Evolutionary conservation across 2,888 invertebrate species (phyloP), one percentile per base, ranked within the genome.

Genomic region (Platypus cylindrus): DNA sequence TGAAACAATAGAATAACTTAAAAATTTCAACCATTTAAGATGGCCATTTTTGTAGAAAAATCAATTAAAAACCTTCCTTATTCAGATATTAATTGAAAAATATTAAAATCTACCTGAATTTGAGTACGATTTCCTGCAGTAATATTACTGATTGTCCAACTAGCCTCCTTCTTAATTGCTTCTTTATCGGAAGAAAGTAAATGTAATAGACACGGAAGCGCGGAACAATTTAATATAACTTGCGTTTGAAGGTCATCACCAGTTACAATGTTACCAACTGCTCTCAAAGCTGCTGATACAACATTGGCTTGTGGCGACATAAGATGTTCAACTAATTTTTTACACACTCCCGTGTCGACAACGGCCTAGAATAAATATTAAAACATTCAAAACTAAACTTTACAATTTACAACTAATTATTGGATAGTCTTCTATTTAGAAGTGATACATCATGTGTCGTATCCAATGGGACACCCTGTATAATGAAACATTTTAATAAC

Each of bases 251-350:
- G 72, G 61, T 95, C 95, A 62, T 93, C 90, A 3, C 95, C 95
- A 1, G 95, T 95, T 29, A 95, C 94, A 48, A 97, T 91, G 62
- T 97, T 97, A 28, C 95, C 95, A 3, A 94, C 91, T n/a, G 94
- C 94, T 34, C 95, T 70, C 38, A 97, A 60, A 4, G 94, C 94
- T 22, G 95, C 94, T 11, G 87, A 85, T 5, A 86, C 80, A 12
- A 93, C 90, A 41, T 77, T 82, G 37, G 80, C 74, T 53, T 83
- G 78, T 43, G 74, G 74, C 61, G 86, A 81, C 77, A 86, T 89
- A 16, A 63, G 41, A 23, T 62, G 47, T 46, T 63, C 62, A 2
- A 62, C 62, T 11, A 63, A 33, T 31, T 60, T 72, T 48, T 89
- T 71, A 56, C 90, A 91, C 25, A 95, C 93, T 2, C 93, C 93